A percentile compares a stretch with the other conserved stretches of the same genome.
phyloP scores from a whole-genome alignment of 2,797 vertebrate genomes.

The Myotis daubentonii region DNA sequence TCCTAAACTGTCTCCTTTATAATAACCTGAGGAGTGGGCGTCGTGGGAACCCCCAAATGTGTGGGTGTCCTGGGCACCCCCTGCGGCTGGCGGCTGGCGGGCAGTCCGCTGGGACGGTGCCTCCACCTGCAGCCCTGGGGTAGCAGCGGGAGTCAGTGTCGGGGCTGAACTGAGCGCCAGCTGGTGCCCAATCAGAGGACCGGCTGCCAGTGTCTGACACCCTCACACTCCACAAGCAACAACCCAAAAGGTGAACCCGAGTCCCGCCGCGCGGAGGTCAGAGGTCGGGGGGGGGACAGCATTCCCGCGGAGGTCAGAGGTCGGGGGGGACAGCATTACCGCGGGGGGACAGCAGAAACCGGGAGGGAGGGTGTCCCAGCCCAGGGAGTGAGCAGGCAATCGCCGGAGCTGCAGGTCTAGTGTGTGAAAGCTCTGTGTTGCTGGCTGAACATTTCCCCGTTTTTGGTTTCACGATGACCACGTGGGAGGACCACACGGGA shows the following conservation, averaged over 20 bases:
- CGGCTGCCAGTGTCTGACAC: neutral
- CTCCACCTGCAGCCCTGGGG: neutral
- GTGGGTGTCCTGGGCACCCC: neutral
- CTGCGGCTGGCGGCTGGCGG: neutral
- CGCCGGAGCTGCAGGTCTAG: neutral
- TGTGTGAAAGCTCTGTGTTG: neutral
- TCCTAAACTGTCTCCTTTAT: neutral
- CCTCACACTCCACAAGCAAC: neutral
- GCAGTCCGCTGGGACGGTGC: fast-evolving
- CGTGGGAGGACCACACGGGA: neutral
- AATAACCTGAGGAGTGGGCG: too few relatives aligned
- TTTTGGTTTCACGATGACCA: neutral
- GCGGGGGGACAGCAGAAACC: neutral
- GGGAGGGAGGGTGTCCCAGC: too few relatives aligned
- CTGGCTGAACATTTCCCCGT: neutral
- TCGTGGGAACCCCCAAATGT: neutral
- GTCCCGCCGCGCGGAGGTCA: neutral
- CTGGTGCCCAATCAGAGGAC: neutral
- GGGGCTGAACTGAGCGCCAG: neutral
- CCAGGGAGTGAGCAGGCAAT: fast-evolving
- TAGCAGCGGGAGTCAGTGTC: neutral
- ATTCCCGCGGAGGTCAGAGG: neutral
- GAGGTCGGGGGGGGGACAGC: neutral
- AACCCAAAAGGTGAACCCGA: neutral
- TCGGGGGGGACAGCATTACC: neutral